A percentile compares a stretch with the other conserved stretches of the same genome.
These are phyloP conservation scores for Strigamia transsilvanica DNA, from an alignment of 2,888 invertebrate genomes.

Conservation along the genomic window DNA sequence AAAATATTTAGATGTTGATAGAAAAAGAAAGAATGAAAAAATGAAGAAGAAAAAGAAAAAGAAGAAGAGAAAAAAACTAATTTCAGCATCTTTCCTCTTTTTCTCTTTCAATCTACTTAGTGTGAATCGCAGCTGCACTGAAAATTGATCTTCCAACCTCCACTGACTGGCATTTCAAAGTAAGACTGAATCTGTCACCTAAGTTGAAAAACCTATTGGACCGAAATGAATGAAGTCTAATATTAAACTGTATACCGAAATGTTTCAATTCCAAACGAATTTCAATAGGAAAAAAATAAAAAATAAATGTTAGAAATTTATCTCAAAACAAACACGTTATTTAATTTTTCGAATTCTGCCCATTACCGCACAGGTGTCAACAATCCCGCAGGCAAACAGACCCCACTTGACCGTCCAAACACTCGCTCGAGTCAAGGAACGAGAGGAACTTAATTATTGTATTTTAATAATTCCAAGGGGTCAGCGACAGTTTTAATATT, in stretches of 20 bases:
- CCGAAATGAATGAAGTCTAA: slow-evolving; percentile 21
- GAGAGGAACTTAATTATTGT: slow-evolving; percentile 5
- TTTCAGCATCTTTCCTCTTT: slow-evolving; percentile 28
- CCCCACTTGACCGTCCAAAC: background rate
- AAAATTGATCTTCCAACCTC: slow-evolving; percentile 32
- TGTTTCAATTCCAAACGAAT: background rate
- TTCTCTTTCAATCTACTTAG: slow-evolving; percentile 28
- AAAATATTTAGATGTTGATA: background rate
- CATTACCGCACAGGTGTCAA: background rate
- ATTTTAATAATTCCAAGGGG: slow-evolving; percentile 35
- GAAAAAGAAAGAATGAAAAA: slow-evolving; percentile 23
- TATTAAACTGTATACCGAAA: slow-evolving; percentile 15
- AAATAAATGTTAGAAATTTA: background rate
- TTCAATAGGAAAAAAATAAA: background rate
- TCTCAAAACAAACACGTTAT: background rate
- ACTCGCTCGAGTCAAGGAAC: background rate
- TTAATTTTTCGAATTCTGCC: background rate
- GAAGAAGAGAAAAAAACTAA: slow-evolving; percentile 4
- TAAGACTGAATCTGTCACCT: slow-evolving; percentile 20
- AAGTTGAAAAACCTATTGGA: slow-evolving; percentile 40
- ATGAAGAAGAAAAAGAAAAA: slow-evolving; percentile 1
- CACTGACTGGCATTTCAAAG: slow-evolving; percentile 36
- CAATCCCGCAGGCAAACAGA: background rate
- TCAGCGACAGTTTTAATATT: slow-evolving; percentile 32
- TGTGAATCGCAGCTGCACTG: slow-evolving; percentile 33